Conservation (phyloP, 2,797 vertebrate genomes). For the Rhabdophis nuchalis region DNA sequence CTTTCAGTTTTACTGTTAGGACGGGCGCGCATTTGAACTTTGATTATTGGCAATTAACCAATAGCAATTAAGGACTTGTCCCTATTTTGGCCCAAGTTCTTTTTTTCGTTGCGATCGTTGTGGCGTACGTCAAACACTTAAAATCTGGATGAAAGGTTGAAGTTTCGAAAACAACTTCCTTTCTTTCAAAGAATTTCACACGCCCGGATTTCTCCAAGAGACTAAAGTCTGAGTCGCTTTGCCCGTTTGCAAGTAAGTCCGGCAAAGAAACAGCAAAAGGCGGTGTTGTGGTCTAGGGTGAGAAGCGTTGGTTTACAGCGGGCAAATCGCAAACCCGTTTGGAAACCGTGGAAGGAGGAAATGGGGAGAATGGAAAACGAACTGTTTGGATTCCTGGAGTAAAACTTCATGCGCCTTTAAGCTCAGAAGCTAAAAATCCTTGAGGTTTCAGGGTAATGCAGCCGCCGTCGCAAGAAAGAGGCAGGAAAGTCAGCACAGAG, state of each 20-base stretch:
- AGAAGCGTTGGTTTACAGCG: slow-evolving; percentile 27
- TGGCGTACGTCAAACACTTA: neutral
- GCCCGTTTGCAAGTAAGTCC: slow-evolving; percentile 28
- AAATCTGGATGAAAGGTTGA: slow-evolving; percentile 40
- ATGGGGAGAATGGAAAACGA: slow-evolving; percentile 41
- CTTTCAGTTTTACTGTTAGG: slow-evolving; percentile 50
- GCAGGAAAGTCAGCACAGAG: slow-evolving; percentile 66
- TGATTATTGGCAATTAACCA: slow-evolving; percentile 34
- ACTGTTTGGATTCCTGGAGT: slow-evolving; percentile 53
- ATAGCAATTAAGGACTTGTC: neutral
- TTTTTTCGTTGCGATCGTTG: neutral
- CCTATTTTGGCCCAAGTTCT: neutral
- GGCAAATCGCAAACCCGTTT: slow-evolving; percentile 25
- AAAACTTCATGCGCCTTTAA: slow-evolving; percentile 58
- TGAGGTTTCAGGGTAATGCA: slow-evolving; percentile 45
- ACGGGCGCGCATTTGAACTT: slow-evolving; percentile 43
- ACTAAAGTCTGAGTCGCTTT: neutral
- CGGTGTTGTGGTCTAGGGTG: slow-evolving; percentile 31
- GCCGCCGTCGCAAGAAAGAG: slow-evolving; percentile 21
- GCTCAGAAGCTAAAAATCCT: slow-evolving; percentile 44
- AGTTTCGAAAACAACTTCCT: slow-evolving; percentile 44
- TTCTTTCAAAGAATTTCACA: slow-evolving; percentile 30
- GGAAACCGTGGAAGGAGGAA: slow-evolving; percentile 33
- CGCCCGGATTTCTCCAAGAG: slow-evolving; percentile 28
- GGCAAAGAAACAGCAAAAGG: slow-evolving; percentile 42